Conservation (phyloP, 1,140 invertebrate genomes). For the Copidosoma floridanum region DNA sequence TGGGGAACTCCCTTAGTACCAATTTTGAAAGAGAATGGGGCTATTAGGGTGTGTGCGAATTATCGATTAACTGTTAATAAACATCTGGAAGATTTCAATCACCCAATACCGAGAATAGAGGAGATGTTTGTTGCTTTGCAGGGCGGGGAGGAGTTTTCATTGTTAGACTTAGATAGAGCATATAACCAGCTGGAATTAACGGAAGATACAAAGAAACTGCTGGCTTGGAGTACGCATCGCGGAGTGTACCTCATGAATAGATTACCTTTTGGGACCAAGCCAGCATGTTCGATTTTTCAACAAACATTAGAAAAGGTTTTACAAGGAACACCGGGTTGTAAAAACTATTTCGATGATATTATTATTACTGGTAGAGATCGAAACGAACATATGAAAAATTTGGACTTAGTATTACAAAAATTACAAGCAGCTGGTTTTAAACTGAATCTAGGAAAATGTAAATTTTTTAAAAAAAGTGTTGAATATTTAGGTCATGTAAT, state of each 20-base stretch:
- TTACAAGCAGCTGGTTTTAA: not conserved
- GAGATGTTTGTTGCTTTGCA: conserved; percentile 43
- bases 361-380: not conserved
- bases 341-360: conserved; percentile 19
- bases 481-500: conserved; percentile 7
- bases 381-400: conserved; percentile 8
- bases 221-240: conserved; percentile 31
- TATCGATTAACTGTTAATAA: conserved; percentile 18
- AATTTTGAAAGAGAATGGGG: conserved; percentile 2
- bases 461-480: conserved; percentile 1
- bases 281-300: conserved; percentile 9
- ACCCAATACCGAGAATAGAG: conserved; percentile 41
- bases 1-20: conserved; percentile 17
- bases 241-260: conserved; percentile 14
- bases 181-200: conserved; percentile 28
- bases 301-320: not conserved
- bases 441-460: conserved; percentile 4
- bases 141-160: conserved; percentile 37
- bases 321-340: not conserved
- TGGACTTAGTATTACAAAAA: not conserved
- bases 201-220: conserved; percentile 29
- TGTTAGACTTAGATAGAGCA: conserved; percentile 17
- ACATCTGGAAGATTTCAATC: conserved; percentile 32
- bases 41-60: conserved; percentile 11
- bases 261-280: not conserved